Conservation (phyloP, 2,888 invertebrate genomes). For the Entomobrya multifasciata region DNA sequence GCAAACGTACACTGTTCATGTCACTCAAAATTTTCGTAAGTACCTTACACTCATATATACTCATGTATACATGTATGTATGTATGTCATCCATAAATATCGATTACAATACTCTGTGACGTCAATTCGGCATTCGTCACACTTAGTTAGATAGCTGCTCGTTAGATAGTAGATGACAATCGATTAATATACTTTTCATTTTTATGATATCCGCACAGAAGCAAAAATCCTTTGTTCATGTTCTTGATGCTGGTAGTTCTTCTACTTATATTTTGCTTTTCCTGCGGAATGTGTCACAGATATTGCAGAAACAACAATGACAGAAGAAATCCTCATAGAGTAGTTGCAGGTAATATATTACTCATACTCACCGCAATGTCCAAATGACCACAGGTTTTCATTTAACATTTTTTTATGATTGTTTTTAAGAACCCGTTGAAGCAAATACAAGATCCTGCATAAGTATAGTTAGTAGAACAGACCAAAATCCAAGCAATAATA, state of each 20-base stretch:
- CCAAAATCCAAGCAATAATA: not conserved
- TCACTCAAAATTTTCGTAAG: not conserved
- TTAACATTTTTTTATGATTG: not conserved
- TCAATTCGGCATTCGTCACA: no score
- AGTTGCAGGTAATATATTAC: not conserved
- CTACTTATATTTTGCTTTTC: not conserved
- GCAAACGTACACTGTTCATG: slow-evolving; percentile 26
- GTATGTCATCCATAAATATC: no score
- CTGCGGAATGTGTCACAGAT: not conserved
- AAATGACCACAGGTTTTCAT: not conserved
- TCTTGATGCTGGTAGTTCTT: not conserved
- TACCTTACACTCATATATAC: no score
- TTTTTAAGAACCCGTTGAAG: not conserved
- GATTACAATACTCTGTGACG: no score
- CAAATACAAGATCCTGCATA: no score
- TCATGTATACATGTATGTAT: no score
- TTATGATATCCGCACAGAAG: not conserved
- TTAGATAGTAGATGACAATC: no score
- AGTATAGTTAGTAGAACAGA: no score
- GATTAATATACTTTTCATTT: no score
- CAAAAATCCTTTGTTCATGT: not conserved
- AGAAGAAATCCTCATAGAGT: not conserved
- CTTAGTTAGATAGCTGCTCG: no score
- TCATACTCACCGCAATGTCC: not conserved
- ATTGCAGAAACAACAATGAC: not conserved